These are phyloP conservation scores for Diachrysia chrysitis DNA, from an alignment of 2,888 invertebrate species.

Conservation along the genomic window DNA sequence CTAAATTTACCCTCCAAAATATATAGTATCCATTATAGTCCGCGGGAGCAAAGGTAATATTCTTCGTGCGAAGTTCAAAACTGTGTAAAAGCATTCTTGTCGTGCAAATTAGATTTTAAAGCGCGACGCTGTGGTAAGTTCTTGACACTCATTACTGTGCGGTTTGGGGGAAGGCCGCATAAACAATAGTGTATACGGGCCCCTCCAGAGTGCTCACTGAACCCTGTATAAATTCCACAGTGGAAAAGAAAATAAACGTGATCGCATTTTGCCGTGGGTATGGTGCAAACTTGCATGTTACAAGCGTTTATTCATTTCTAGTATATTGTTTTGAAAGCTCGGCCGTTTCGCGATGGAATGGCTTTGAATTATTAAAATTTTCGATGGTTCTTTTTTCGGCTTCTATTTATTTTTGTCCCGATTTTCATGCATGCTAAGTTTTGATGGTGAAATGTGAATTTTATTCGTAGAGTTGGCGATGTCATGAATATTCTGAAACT, in stretches of 20 bases:
- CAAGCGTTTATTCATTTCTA: slow-evolving; percentile 16
- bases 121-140: slow-evolving; percentile 58
- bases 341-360: slow-evolving; percentile 19
- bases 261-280: slow-evolving; percentile 26
- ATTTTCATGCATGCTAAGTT: slow-evolving; percentile 11
- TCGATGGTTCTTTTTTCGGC: slow-evolving; percentile 6
- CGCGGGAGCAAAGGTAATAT: slow-evolving; percentile 35
- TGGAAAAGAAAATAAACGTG: slow-evolving; percentile 45
- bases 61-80: slow-evolving; percentile 51
- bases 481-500: not conserved
- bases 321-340: slow-evolving; percentile 37
- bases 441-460: not conserved
- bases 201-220: slow-evolving; percentile 34
- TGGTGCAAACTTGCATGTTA: slow-evolving; percentile 38
- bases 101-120: slow-evolving; percentile 65
- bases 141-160: slow-evolving; percentile 65
- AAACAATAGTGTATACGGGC: slow-evolving; percentile 54
- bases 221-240: slow-evolving; percentile 44
- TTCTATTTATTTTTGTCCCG: not conserved
- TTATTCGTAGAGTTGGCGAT: not conserved
- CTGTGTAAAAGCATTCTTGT: slow-evolving; percentile 60
- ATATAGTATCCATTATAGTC: slow-evolving; percentile 43
- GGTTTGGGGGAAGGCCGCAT: slow-evolving; percentile 56
- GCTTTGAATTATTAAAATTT: slow-evolving; percentile 15
- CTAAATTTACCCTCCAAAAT: slow-evolving; percentile 36